A percentile compares a stretch with the other conserved stretches of the same genome.
Conservation (phyloP, 2,888 invertebrate genomes). For the Drosophila testacea region DNA sequence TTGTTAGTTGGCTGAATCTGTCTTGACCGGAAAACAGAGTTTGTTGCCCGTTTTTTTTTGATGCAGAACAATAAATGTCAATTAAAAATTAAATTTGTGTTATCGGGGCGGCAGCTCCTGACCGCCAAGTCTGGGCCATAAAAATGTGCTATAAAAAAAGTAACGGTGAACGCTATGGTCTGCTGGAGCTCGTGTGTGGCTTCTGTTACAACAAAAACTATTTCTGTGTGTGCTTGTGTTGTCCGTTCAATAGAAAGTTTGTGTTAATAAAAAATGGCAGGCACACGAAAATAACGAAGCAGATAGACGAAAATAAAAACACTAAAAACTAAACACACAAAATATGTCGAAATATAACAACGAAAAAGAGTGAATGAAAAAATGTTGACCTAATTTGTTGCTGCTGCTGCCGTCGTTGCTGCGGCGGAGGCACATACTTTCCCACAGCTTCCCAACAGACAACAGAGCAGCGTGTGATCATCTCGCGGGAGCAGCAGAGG, state of each 20-base stretch:
- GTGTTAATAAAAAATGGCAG: constrained; percentile 73
- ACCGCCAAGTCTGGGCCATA: constrained; percentile 54
- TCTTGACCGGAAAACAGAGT: constrained; percentile 15
- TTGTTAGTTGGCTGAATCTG: constrained; percentile 1
- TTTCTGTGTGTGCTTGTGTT: constrained; percentile 42
- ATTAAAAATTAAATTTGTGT: constrained; percentile 58
- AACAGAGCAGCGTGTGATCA: constrained; percentile 70
- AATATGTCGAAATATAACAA: constrained; percentile 78
- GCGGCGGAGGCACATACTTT: constrained; percentile 64
- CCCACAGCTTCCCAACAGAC: constrained; percentile 70
- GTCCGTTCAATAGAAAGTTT: constrained; percentile 76
- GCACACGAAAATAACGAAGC: constrained; percentile 43
- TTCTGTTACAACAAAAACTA: constrained; percentile 47
- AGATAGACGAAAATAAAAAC: constrained; percentile 33
- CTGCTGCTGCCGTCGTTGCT: constrained; percentile 28
- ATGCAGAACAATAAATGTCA: constrained; percentile 72
- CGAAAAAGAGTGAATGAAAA: constrained; percentile 83
- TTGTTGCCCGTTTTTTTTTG: constrained; percentile 44
- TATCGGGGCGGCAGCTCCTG: constrained; percentile 52
- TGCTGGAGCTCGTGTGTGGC: constrained; percentile 76
- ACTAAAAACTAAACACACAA: constrained; percentile 74
- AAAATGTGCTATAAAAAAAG: constrained; percentile 73
- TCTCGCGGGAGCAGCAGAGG: constrained; percentile 57
- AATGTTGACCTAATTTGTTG: constrained; percentile 83
- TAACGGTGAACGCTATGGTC: constrained; percentile 77